phyloP scores from a whole-genome alignment of 2,888 invertebrate species.

The Tortricodes alternella region DNA sequence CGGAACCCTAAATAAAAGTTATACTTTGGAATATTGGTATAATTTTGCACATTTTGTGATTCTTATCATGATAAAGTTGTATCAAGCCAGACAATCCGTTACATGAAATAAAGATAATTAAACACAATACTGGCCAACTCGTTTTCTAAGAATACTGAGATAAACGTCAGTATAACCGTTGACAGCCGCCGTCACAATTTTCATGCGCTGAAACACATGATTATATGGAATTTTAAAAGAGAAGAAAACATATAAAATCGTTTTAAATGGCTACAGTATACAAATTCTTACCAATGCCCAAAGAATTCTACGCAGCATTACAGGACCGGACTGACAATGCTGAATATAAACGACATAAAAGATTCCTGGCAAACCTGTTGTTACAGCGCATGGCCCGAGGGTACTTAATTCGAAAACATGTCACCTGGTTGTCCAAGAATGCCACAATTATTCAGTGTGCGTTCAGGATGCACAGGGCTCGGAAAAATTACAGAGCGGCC shows the following conservation, averaged over 20 bases:
- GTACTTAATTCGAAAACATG: slow-evolving; percentile 62
- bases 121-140: not conserved
- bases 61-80: too few relatives aligned
- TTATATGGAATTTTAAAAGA: too few relatives aligned
- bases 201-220: not conserved
- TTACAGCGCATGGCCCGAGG: slow-evolving; percentile 63
- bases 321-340: slow-evolving; percentile 57
- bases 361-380: slow-evolving; percentile 59
- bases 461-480: slow-evolving; percentile 59
- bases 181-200: not conserved
- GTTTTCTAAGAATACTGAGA: not conserved
- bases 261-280: slow-evolving; percentile 56
- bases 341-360: slow-evolving; percentile 49
- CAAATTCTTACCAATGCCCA: slow-evolving; percentile 47
- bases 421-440: slow-evolving; percentile 63
- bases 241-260: too few relatives aligned
- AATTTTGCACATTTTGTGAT: too few relatives aligned
- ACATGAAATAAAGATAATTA: too few relatives aligned
- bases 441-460: slow-evolving; percentile 70
- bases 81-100: too few relatives aligned
- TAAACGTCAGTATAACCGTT: not conserved
- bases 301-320: slow-evolving; percentile 56
- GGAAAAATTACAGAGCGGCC: slow-evolving; percentile 56
- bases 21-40: too few relatives aligned
- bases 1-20: too few relatives aligned